Percentiles rank a stretch among this genome's conserved stretches.
phyloP scores from a whole-genome alignment of 1,140 invertebrate species.

The Ericerus pela region DNA sequence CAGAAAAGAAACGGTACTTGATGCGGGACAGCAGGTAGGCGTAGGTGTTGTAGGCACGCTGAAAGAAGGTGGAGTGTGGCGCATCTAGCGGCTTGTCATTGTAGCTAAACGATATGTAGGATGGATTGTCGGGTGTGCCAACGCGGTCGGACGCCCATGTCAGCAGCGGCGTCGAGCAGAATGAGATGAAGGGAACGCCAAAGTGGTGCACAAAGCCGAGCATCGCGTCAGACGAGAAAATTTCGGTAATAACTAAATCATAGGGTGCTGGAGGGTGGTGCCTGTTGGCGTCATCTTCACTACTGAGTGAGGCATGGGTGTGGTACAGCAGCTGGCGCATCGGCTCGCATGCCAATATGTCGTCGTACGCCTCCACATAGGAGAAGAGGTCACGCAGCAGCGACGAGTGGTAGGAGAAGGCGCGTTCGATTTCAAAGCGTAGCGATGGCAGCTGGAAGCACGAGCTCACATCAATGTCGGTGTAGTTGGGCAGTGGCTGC shows the following conservation, averaged over 20 bases:
- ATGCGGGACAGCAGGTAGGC: neutral
- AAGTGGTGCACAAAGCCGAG: slow-evolving; percentile 26
- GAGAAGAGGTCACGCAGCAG: slow-evolving; percentile 1
- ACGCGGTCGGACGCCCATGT: slow-evolving; percentile 39
- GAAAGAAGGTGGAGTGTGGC: neutral
- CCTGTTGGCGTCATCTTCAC: too few relatives aligned
- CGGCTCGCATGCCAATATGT: neutral
- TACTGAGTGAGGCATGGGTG: too few relatives aligned
- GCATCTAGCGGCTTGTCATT: slow-evolving; percentile 2
- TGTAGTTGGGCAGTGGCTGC: slow-evolving; percentile 14
- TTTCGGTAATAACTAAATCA: slow-evolving; percentile 26
- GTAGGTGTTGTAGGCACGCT: slow-evolving; percentile 12
- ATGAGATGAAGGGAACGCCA: slow-evolving; percentile 37
- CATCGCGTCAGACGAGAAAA: slow-evolving; percentile 21
- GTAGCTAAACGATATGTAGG: slow-evolving; percentile 19
- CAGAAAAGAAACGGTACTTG: neutral
- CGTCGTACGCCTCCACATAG: neutral
- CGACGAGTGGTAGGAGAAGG: neutral
- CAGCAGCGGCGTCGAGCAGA: slow-evolving; percentile 39
- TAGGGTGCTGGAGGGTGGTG: slow-evolving; percentile 22
- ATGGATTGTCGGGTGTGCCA: slow-evolving; percentile 19
- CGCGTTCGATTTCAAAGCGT: neutral
- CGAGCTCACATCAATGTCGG: slow-evolving; percentile 10
- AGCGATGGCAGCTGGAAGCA: neutral
- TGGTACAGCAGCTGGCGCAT: neutral